Percentiles rank a stretch among this genome's conserved stretches.
Evolutionary conservation across 53 echinoderm and acorn worm genomes (phyloP).

Genomic region (Zoroaster sp.): DNA sequence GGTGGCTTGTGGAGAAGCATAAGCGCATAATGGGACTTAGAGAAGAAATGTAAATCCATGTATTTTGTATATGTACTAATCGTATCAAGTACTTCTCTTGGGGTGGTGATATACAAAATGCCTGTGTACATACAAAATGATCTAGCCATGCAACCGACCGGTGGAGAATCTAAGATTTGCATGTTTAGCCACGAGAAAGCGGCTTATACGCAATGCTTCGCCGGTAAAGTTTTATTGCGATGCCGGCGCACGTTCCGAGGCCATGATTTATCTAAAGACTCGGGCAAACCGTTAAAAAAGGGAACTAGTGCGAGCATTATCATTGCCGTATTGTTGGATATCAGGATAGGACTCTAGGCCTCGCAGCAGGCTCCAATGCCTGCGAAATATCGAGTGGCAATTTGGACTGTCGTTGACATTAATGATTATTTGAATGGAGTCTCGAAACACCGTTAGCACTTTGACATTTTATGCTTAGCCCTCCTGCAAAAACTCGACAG

Average conservation of each 20-base stretch:
- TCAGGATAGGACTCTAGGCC: background rate
- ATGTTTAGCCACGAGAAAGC: slow-evolving; percentile 47
- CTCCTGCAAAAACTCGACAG: background rate
- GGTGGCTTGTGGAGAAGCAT: slow-evolving; percentile 32
- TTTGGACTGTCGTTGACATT: background rate
- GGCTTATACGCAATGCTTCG: slow-evolving; percentile 33
- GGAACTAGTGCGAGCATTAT: background rate
- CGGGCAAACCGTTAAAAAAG: background rate
- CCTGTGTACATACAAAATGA: slow-evolving; percentile 20
- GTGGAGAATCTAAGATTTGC: slow-evolving; percentile 43
- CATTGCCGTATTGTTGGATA: background rate
- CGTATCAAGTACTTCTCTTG: slow-evolving; percentile 33
- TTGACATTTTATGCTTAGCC: background rate
- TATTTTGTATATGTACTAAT: slow-evolving; percentile 41
- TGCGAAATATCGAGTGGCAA: background rate
- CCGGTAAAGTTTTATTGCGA: slow-evolving; percentile 37
- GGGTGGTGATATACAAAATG: background rate
- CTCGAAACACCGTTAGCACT: background rate
- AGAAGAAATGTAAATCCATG: slow-evolving; percentile 42
- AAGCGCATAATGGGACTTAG: slow-evolving; percentile 45
- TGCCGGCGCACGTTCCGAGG: slow-evolving; percentile 40
- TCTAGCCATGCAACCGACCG: background rate
- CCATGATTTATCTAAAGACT: slow-evolving; percentile 37
- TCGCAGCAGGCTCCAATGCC: background rate
- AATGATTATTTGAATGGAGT: background rate